A percentile compares a stretch with the other conserved stretches of the same genome.
These are phyloP conservation scores for Heteronetta atricapilla DNA, from an alignment of 2,113 vertebrate genomes.

Conservation along the genomic window DNA sequence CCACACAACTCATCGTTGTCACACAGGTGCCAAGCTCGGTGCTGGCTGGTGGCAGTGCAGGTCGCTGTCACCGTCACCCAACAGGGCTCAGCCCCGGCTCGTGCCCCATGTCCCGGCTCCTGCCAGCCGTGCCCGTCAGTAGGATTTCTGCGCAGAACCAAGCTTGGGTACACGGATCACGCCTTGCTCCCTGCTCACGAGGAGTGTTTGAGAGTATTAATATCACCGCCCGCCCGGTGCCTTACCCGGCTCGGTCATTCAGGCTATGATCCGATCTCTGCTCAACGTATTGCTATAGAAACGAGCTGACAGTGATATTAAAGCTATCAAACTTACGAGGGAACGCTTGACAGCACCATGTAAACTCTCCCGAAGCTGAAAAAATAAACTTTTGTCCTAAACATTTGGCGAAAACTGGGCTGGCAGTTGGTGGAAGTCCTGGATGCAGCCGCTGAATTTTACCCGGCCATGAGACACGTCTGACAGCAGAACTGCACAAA, in stretches of 20 bases:
- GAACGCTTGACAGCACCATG: slow-evolving; percentile 25
- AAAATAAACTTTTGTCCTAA: slow-evolving; percentile 64
- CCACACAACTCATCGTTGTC: neutral
- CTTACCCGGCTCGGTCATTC: neutral
- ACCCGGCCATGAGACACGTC: slow-evolving; percentile 89
- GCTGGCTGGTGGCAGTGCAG: neutral
- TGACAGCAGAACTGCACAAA: slow-evolving; percentile 93
- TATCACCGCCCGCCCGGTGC: slow-evolving; percentile 8
- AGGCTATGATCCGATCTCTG: neutral
- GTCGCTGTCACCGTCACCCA: neutral
- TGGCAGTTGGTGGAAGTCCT: slow-evolving; percentile 50
- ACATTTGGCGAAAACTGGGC: slow-evolving; percentile 57
- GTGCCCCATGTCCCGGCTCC: neutral
- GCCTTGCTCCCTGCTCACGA: slow-evolving; percentile 17
- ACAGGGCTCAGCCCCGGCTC: neutral
- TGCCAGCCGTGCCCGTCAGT: neutral
- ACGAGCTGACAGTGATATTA: slow-evolving; percentile 52
- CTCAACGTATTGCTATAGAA: slow-evolving; percentile 33
- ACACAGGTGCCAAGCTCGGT: neutral
- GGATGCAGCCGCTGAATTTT: slow-evolving; percentile 51
- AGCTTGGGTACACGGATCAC: neutral
- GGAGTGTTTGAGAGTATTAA: slow-evolving; percentile 59
- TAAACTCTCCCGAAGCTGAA: slow-evolving; percentile 64
- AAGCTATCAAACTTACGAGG: slow-evolving; percentile 61
- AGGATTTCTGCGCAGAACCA: slow-evolving; percentile 19